Base-by-base conservation (phyloP, 2,113 vertebrate genomes). In the Spilogale gracilis region DNA sequence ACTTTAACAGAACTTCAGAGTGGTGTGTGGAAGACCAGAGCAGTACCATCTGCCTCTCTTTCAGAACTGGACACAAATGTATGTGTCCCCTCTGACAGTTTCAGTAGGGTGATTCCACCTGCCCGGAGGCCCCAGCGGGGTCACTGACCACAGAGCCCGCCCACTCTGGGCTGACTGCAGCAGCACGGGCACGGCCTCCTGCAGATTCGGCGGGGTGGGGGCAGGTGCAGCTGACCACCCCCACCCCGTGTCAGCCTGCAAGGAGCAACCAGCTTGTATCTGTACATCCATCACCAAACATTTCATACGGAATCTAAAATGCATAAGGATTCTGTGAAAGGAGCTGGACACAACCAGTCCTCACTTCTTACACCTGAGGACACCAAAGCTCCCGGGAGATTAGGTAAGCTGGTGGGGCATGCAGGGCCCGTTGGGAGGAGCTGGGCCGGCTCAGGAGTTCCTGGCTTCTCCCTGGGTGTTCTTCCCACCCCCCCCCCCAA, bases 1-100 rank as follows among this genome's bases (percentile, higher is more conserved):
- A 48, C 43, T 21, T 93, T 76, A 45, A 95, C 43, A 91, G 79
- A 67, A 91, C 52, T 96, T 95, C 73, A 93, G 27, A 84, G 32
- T 63, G 60, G 60, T 38, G 73, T 93, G 60, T 76, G 89, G 13
- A 58, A 73, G 45, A 56, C 58, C 25, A 76, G 60, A 71, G 58
- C 38, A 88, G 61, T 18, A 17, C 27, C 38, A 30, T 23, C 84
- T 94, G 78, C 58, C 56, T 84, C 23, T 60, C 18, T 81, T 88
- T 95, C 78, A 83, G 78, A 95, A 78, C 60, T 48, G 67, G 23
- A 87, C 87, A 69, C 43, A 78, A 45, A 67, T 21, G 2, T 10
- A 2, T 11, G 2, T 17, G 0, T 43, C 38, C 38, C 67, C 60
- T 43, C 93, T 60, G 21, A 27, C 48, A 43, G 58, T 52, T 27